Evolutionary conservation across 2,888 invertebrate genomes (phyloP), one percentile per base, ranked within the genome.

Genomic region (Agrotis ipsilon): DNA sequence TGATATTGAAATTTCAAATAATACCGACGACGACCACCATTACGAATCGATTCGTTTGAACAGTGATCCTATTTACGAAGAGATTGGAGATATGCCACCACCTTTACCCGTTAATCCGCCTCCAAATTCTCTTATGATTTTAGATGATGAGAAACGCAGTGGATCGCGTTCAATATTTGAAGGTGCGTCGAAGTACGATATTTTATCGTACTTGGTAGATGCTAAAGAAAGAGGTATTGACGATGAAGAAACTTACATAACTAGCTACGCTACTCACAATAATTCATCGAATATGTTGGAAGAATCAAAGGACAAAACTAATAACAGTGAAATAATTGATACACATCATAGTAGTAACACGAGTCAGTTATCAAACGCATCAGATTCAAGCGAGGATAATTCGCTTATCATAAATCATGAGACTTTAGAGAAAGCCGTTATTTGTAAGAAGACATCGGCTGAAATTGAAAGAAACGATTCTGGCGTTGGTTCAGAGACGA

Each of bases 391-490:
- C 90, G 98, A 98, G 92, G 98, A 98, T 85, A 98, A 97, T 89
- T 98, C 98, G 43, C 96, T 98, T 67, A 97, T 97, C 45, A 96
- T 97, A 49, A 96, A 97, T 83, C 96, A 97, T 72, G 95, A 97
- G n/a, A 89, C 92, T 49, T 93, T 96, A 72, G 97, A 97, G 80
- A 97, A 97, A 81, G 92, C 95, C 55, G 89, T 94, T 18, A 91
- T 95, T 14, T 96, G 94, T 82, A 97, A 97, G 84, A 97, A 97
- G 86, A 94, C 97, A 45, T 96, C 97, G 13, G 97, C 97, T 4
- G 98, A 98, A 92, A 98, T 99, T 82, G 99, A 99, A 95, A 97
- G 99, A 81, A 99, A 98, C 88, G 99, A 98, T 92, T 99, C 98
- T 21, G 99, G 99, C 3, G 98, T 99, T 2, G 99, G 99, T 61